phyloP scores from a whole-genome alignment of 2,888 invertebrate genomes.

The Limnephilus lunatus region DNA sequence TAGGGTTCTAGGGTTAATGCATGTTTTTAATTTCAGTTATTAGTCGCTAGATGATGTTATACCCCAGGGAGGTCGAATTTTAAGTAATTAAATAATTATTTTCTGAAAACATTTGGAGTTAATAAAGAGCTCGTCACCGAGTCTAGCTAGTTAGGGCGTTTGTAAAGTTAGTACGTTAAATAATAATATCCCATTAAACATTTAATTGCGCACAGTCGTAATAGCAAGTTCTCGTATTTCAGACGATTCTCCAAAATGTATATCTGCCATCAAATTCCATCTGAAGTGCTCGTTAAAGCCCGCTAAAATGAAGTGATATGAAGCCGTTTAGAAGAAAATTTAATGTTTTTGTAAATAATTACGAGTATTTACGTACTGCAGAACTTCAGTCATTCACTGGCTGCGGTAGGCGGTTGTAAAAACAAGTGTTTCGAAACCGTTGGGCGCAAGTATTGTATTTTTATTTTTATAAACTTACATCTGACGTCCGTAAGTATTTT shows the following conservation, averaged over 20 bases:
- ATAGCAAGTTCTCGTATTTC: slow-evolving; percentile 39
- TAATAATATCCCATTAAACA: slow-evolving; percentile 25
- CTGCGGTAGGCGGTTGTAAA: neutral
- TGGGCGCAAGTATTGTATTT: neutral
- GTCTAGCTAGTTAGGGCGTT: neutral
- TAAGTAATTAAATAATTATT: neutral
- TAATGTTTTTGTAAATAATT: neutral
- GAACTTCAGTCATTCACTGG: neutral
- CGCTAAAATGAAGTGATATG: slow-evolving; percentile 17
- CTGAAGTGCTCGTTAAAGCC: slow-evolving; percentile 21
- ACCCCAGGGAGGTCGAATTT: neutral
- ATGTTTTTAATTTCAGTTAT: no score
- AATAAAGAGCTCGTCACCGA: neutral
- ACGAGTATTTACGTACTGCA: neutral
- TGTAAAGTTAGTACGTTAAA: neutral
- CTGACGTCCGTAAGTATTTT: no score
- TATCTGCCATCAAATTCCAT: neutral
- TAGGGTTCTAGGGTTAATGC: no score
- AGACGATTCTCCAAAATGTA: slow-evolving; percentile 22
- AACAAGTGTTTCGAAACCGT: neutral
- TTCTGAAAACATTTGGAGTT: neutral
- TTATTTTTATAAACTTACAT: no score
- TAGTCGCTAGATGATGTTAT: no score
- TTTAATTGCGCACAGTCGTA: slow-evolving; percentile 14
- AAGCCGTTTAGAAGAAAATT: neutral